Evolutionary conservation across 2,113 vertebrate species (phyloP).

Genomic region (Gambusia affinis): DNA sequence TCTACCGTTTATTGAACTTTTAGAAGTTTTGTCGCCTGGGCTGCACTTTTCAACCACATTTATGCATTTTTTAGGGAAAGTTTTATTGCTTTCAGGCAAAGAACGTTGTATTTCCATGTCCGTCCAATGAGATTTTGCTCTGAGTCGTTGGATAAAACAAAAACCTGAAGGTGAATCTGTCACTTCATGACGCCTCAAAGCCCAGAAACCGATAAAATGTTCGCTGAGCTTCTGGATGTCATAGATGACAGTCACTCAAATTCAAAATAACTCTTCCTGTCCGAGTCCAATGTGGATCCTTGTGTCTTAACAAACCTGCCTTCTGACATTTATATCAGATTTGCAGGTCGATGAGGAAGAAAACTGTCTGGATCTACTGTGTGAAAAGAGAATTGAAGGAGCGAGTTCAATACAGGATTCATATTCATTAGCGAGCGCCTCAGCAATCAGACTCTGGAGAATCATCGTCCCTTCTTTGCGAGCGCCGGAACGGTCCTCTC

Average conservation of each 20-base stretch:
- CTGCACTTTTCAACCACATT: background rate
- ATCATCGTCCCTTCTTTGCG: constrained; percentile 19
- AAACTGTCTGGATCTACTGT: background rate
- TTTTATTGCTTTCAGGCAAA: background rate
- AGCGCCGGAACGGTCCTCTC: constrained; percentile 46
- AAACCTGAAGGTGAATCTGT: background rate
- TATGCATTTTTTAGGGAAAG: background rate
- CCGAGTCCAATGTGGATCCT: no score
- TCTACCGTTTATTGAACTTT: no score
- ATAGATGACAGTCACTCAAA: background rate
- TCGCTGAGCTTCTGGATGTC: background rate
- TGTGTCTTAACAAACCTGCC: no score
- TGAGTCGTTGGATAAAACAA: background rate
- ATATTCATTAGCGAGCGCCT: constrained; percentile 30
- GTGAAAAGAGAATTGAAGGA: background rate
- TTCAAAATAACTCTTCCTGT: background rate
- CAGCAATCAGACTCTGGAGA: constrained; percentile 12
- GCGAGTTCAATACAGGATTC: background rate
- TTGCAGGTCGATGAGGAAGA: background rate
- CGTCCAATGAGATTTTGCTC: background rate
- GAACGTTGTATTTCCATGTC: background rate
- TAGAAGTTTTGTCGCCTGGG: no score
- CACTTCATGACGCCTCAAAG: background rate
- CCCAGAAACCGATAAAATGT: background rate
- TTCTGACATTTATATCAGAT: no score